Conservation (phyloP, 1,140 invertebrate species). For the Atta texana region DNA sequence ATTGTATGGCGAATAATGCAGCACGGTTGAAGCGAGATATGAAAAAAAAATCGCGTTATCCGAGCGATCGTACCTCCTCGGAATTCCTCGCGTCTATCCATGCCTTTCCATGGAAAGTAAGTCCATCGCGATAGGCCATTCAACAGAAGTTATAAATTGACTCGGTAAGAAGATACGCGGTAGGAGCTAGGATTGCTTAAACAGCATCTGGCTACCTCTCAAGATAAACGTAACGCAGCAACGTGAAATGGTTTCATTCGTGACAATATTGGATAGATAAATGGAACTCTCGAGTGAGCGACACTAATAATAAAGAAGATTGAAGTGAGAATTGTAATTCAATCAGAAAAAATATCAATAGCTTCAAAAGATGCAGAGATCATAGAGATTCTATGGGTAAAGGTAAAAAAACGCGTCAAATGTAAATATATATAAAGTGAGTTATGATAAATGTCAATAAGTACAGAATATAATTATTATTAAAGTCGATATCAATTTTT, state of each 20-base stretch:
- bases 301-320: background rate
- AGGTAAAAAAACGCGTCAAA: background rate
- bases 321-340: background rate
- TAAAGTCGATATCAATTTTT: background rate
- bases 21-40: background rate
- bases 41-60: conserved; percentile 42
- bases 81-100: conserved; percentile 31
- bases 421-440: background rate
- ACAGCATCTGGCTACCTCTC: conserved; percentile 27
- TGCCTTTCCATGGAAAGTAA: background rate
- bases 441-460: background rate
- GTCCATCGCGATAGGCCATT: conserved; percentile 42
- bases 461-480: background rate
- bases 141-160: conserved; percentile 52
- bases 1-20: conserved; percentile 32
- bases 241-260: conserved; percentile 31
- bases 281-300: conserved; percentile 7
- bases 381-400: background rate
- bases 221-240: conserved; percentile 1
- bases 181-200: conserved; percentile 28
- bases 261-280: conserved; percentile 11
- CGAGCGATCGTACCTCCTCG: conserved; percentile 10
- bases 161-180: conserved; percentile 52
- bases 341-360: conserved; percentile 6
- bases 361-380: background rate